Base-by-base conservation (phyloP, 2,113 vertebrate species). In the Gobius niger region DNA sequence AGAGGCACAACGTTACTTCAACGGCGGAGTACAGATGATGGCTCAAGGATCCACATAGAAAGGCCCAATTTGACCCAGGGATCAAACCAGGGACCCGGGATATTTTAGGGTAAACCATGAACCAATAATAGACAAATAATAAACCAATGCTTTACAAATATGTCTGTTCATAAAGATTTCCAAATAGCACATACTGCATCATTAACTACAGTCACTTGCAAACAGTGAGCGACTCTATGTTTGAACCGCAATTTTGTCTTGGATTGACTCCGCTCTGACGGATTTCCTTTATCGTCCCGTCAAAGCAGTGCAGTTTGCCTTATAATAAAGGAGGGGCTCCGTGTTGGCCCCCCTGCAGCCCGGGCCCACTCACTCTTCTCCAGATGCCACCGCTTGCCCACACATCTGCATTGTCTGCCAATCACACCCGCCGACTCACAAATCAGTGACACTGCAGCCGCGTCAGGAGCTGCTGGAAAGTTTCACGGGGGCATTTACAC, bases 301-400 rank as follows among this genome's bases (percentile, higher is more conserved):
- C 93, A 95, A 91, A 91, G 89, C 62, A 69, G 90, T 76, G 88
- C 90, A 90, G 50, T 52, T 52, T 52, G 8, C 8, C n/a, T 52
- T 52, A 2, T 7, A 18, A 52, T 16, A 52, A 52, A 19, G 57
- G 42, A 44, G 59, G 4, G n/a, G 61, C 63, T 67, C 47, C 40
- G 12, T 7, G 46, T 34, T 9, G 5, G 1, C 34, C 51, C 87
- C 89, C 81, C 78, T 80, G 18, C n/a, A 24, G 34, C 87, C 72
- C 89, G 70, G 70, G 59, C 85, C 83, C 82, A 83, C 82, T 81
- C 82, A 5, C 47, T 62, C 87, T 80, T 83, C 77, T 87, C 85
- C 94, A 96, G 93, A 96, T 95, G 95, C 95, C 93, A 94, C 89
- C 83, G 73, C 77, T 95, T 94, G 80, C 96, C 96, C 95, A 97